These are phyloP conservation scores for Intellagama lesueurii DNA, from an alignment of 2,797 vertebrate genomes.

Conservation along the genomic window DNA sequence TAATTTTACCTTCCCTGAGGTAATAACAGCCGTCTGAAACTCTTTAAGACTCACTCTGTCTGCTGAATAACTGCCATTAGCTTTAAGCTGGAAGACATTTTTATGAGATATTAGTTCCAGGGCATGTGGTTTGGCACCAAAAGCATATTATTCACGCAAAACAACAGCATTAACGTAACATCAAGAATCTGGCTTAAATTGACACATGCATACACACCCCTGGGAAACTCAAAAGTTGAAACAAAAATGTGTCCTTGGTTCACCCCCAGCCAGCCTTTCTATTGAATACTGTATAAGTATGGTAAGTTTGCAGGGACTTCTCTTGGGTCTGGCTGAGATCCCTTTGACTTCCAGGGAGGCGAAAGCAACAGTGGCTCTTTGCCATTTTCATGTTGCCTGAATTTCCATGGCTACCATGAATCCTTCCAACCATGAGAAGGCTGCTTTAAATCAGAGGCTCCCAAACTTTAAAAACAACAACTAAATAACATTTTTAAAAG, in stretches of 20 bases:
- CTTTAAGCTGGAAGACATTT: constrained; percentile 78
- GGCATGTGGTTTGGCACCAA: constrained; percentile 81
- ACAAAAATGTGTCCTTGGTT: constrained; percentile 76
- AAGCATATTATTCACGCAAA: constrained; percentile 79
- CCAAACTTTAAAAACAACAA: not conserved
- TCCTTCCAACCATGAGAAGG: not conserved
- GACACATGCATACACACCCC: constrained; percentile 54
- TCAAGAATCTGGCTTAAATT: constrained; percentile 77
- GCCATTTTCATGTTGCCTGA: rapidly evolving
- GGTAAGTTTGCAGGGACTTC: not conserved
- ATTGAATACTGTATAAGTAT: rapidly evolving
- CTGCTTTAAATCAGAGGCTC: not conserved
- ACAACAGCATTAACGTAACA: constrained; percentile 82
- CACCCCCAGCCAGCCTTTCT: constrained; percentile 55
- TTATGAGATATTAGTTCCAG: constrained; percentile 82
- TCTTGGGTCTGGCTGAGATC: not conserved
- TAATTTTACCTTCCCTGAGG: constrained; percentile 40
- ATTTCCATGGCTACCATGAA: rapidly evolving
- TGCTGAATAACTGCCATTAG: constrained; percentile 78
- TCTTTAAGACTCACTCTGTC: constrained; percentile 65
- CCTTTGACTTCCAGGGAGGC: not conserved
- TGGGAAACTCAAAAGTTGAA: constrained; percentile 75
- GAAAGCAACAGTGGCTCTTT: not conserved
- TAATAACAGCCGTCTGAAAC: constrained; percentile 62
- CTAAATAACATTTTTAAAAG: not conserved